Base-by-base conservation (phyloP, 2,113 vertebrate genomes). In the Rhea americana region DNA sequence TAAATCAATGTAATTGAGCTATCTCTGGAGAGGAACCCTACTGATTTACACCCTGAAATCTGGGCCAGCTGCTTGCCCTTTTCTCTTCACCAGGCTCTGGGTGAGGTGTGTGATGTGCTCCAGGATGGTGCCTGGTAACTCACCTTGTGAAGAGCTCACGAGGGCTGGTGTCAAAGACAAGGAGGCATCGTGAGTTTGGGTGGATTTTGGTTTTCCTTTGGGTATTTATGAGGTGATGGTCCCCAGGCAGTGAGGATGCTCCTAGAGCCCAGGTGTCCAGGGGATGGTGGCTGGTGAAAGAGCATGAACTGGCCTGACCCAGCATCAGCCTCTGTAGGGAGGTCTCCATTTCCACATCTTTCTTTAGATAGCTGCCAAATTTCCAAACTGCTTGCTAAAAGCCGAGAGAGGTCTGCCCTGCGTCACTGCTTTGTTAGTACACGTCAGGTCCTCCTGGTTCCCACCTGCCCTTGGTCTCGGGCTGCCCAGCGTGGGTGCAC, bases 1-100 rank as follows among this genome's bases (percentile, higher is more conserved):
- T 90, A 93, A 88, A 91, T 87, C 75, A 90, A 45, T 87, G 82
- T 92, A 94, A 92, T 90, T 94, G 86, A 94, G 86, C 73, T 87
- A 53, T 81, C 92, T 91, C 92, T 76, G 68, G 92, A 93, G 92
- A 88, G 89, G 79, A 84, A 71, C 74, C 87, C 79, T 87, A 83
- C 87, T 87, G 70, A 58, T 91, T 91, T 87, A 77, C 74, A 56
- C 90, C 82, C 79, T 56, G 47, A 66, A 84, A 77, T 77, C 82
- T 95, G 71, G 82, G 55, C 75, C 63, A 84, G 35, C 21, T 30
- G 32, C 71, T 76, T 51, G 66, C 56, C 51, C 35, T 83, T 26
- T 68, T 53, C 66, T 62, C 50, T 47, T 43, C 1, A 5, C 55
- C 7, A 26, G 62, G 61, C 67, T 82, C 55, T 32, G 55, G 55